A percentile compares a stretch with the other conserved stretches of the same genome.
Conservation (phyloP, 2,888 invertebrate genomes). For the Drepanosiphum platanoidis region DNA sequence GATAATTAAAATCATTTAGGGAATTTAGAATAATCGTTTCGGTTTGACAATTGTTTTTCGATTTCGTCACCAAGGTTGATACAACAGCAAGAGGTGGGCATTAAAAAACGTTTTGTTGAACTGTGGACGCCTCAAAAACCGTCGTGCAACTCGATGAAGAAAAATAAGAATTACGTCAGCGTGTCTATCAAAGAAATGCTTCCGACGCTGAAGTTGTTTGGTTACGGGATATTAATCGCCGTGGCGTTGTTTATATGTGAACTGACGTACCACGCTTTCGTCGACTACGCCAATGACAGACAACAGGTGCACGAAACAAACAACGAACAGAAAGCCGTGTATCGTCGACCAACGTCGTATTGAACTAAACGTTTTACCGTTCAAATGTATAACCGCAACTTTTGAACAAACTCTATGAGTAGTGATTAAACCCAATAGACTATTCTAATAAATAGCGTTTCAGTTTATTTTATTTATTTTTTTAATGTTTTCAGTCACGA, state of each 20-base stretch:
- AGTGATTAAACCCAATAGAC: no score
- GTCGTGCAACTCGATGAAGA: constrained; percentile 69
- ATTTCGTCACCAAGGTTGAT: constrained; percentile 67
- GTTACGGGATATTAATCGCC: neutral
- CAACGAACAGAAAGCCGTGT: neutral
- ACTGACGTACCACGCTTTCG: neutral
- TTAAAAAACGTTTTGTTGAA: constrained; percentile 70
- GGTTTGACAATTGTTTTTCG: neutral
- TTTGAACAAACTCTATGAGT: no score
- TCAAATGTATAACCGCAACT: no score
- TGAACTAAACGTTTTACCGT: no score
- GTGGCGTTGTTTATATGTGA: neutral
- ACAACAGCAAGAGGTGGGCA: constrained; percentile 73
- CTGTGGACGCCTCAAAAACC: constrained; percentile 72
- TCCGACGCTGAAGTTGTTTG: neutral
- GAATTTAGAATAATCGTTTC: neutral
- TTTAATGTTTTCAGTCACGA: no score
- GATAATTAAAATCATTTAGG: neutral
- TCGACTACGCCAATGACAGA: neutral
- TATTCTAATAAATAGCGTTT: no score
- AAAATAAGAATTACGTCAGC: constrained; percentile 69
- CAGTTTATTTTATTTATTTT: no score
- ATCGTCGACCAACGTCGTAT: neutral
- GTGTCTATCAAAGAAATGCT: constrained; percentile 63
- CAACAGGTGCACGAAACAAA: neutral